Base-by-base conservation (phyloP, 2,888 invertebrate species). In the Scaptomyza cyrtandrae region DNA sequence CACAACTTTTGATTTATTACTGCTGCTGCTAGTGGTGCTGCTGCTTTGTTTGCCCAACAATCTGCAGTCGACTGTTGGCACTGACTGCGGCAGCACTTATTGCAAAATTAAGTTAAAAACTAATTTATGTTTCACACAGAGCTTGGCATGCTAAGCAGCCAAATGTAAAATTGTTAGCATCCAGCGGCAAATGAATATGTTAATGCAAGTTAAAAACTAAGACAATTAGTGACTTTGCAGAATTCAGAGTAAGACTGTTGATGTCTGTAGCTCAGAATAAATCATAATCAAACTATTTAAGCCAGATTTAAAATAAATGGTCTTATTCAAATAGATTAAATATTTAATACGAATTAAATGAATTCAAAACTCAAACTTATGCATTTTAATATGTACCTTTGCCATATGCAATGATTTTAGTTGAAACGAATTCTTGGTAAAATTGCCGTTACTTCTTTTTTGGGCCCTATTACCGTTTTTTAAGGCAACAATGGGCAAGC, bases 1-100 rank as follows among this genome's bases (percentile, higher is more conserved):
- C 37, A 45, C 33, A 80, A 80, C 68, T 83, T 80, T 83, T 80
- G 84, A 83, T 80, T 80, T 80, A 83, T 83, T 64, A 66, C 58
- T 27, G 57, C 58, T 70, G 41, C 41, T 41, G 41, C 16, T 39
- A 14, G 3, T 39, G 13, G 13, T 35, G 13, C 4, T 37, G 16
- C 10, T 31, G 57, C 55, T 70, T 44, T 56, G 62, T 49, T 65
- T 11, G 46, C 37, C 57, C 46, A 59, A 69, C 69, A 78, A 78
- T 69, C 58, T 78, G 78, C 69, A 59, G 31, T 39, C 16, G 58
- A 46, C 31, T 48, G 10, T 41, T 29, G 44, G 41, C 57, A 43
- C 14, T 44, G 33, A 27, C 33, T 48, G 52, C 11, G 41, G 50
- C 54, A 56, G 41, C 43, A 16, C 65, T n/a, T 59, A 58, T 59